Base-by-base conservation (phyloP, 2,113 vertebrate genomes). In the Dromiciops gliroides region DNA sequence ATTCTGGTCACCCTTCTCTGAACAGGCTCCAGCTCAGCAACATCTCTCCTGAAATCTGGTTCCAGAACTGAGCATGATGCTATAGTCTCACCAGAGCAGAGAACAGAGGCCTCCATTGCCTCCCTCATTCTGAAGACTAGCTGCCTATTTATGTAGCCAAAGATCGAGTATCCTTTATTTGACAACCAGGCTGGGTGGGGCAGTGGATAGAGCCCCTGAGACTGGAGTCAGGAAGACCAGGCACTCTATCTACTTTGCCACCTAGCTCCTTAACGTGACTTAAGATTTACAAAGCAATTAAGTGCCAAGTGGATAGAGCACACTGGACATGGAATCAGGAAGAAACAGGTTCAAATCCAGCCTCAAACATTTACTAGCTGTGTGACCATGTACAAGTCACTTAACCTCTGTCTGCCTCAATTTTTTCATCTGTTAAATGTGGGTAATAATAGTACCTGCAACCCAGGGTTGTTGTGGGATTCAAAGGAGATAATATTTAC, bases 351-450 rank as follows among this genome's bases (percentile, higher is more conserved):
- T 92, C 92, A 90, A 95, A 91, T 89, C 90, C 60, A 8, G 3
- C 0, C 60, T 49, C 60, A 47, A 50, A 60, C 23, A 37, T 28
- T 5, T 44, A 10, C 50, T 53, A 16, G 90, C 75, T 60, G 48
- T 8, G 89, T 51, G 44, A n/a, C 90, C 48, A 89, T 6, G 48
- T 19, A 83, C 93, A 94, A 51, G 90, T 48, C 51, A 49, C 31
- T 83, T 0, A 8, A 44, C 23, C 90, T 83, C 89, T 83, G 16
- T 26, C 2, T 3, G 90, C 56, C n/a, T 16, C 16, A 2, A 28
- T 94, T 89, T 94, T 56, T 91, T 95, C 94, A 97, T 96, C 97
- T 97, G 97, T 97, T 95, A 96, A 96, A 97, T 51, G 95, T 95
- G 94, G 89, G 3, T 37, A 3, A 51, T 8, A 0, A 37, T 26